Evolutionary conservation across 1,140 invertebrate genomes (phyloP).

Genomic region (Belonocnema kinseyi): DNA sequence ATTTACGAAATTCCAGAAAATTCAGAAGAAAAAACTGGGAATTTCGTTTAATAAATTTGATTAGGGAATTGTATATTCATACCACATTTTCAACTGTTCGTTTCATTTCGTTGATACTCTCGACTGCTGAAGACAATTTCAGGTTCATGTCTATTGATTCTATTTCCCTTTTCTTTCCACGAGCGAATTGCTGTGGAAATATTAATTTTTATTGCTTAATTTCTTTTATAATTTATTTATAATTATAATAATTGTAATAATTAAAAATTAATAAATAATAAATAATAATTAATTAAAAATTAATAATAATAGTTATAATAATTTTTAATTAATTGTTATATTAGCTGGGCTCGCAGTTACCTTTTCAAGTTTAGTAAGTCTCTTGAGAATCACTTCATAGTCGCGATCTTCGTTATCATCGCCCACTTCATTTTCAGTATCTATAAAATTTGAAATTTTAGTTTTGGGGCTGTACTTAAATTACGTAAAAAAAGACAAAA

Average conservation of each 20-base stretch:
- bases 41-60: not conserved
- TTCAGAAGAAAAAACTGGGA: no score
- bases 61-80: constrained; percentile 34
- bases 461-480: no score
- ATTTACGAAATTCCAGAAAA: no score
- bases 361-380: constrained; percentile 71
- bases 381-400: constrained; percentile 68
- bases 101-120: constrained; percentile 69
- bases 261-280: no score
- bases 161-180: constrained; percentile 63
- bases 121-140: constrained; percentile 66
- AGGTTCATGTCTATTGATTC: constrained; percentile 64
- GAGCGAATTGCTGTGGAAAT: constrained; percentile 64
- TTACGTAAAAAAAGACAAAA: no score
- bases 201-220: constrained; percentile 33
- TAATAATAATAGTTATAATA: no score
- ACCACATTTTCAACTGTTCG: constrained; percentile 68
- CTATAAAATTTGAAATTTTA: constrained; percentile 41
- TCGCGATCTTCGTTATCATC: constrained; percentile 62
- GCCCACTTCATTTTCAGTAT: constrained; percentile 70
- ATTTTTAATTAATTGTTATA: no score
- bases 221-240: constrained; percentile 9
- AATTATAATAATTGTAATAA: no score
- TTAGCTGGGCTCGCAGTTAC: constrained; percentile 46
- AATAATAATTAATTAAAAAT: no score